Evolutionary conservation across 2,113 vertebrate genomes (phyloP).

Genomic region (Microcebus griseorufus): DNA sequence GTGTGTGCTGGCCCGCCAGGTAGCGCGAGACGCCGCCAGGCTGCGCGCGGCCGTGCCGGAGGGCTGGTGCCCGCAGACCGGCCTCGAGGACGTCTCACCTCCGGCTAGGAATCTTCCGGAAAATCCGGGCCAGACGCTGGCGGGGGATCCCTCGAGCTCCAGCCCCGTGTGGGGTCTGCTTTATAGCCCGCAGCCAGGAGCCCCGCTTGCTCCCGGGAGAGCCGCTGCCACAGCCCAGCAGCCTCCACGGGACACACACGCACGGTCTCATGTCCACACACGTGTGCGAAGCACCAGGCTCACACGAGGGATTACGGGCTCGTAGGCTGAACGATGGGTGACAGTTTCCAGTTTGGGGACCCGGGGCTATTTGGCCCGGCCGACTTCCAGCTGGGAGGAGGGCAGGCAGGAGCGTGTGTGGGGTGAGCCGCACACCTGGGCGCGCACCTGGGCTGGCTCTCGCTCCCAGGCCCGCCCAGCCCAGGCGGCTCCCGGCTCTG

Average conservation of each 20-base stretch:
- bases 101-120: not conserved
- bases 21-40: not conserved
- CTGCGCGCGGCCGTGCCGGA: not conserved
- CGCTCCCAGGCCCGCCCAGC: not conserved
- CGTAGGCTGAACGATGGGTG: fast-evolving
- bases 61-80: not conserved
- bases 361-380: not conserved
- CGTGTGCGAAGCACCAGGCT: fast-evolving
- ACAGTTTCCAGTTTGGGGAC: not conserved
- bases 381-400: not conserved
- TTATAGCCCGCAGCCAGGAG: fast-evolving
- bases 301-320: fast-evolving
- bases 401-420: not conserved
- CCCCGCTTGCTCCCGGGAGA: not conserved
- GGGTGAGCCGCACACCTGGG: not conserved
- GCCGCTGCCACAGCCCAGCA: fast-evolving
- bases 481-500: not conserved
- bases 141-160: fast-evolving
- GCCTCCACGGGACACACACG: fast-evolving
- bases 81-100: not conserved
- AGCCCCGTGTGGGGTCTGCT: not conserved
- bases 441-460: not conserved
- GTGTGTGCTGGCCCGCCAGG: not conserved
- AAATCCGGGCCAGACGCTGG: fast-evolving
- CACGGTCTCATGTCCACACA: not conserved